A percentile compares a stretch with the other conserved stretches of the same genome.
Evolutionary conservation across 2,888 invertebrate species (phyloP).

Genomic region (Choreutis nemorana): DNA sequence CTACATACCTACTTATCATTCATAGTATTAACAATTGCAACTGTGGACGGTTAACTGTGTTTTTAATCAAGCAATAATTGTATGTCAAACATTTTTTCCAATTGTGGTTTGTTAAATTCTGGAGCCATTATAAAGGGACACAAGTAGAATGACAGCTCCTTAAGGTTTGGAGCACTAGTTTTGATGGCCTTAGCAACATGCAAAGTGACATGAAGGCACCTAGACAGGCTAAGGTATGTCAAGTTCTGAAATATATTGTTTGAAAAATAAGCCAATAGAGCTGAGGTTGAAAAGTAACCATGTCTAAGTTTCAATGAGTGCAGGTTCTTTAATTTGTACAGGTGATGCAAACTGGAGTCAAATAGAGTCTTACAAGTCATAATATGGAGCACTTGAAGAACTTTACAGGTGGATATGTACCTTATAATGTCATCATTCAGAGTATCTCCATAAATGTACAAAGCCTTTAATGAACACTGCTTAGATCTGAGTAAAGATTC

Average conservation of each 20-base stretch:
- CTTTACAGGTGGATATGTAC: slow-evolving; percentile 49
- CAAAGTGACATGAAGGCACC: slow-evolving; percentile 57
- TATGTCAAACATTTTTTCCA: slow-evolving; percentile 58
- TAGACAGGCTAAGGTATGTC: slow-evolving; percentile 53
- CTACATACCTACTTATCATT: neutral
- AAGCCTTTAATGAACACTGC: slow-evolving; percentile 41
- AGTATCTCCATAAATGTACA: slow-evolving; percentile 59
- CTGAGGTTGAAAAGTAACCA: slow-evolving; percentile 59
- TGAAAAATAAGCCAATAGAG: slow-evolving; percentile 54
- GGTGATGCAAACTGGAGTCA: slow-evolving; percentile 56
- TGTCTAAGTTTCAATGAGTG: slow-evolving; percentile 57
- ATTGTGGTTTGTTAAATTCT: slow-evolving; percentile 49
- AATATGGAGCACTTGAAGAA: slow-evolving; percentile 49
- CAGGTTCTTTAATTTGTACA: slow-evolving; percentile 49
- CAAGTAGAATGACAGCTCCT: slow-evolving; percentile 56
- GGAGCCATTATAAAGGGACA: slow-evolving; percentile 57
- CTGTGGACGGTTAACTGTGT: slow-evolving; percentile 18
- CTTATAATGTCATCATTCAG: slow-evolving; percentile 56
- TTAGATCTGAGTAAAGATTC: slow-evolving; percentile 51
- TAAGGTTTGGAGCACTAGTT: slow-evolving; percentile 52
- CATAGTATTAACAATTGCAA: neutral
- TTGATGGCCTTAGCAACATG: slow-evolving; percentile 56
- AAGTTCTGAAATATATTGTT: slow-evolving; percentile 53
- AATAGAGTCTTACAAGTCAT: slow-evolving; percentile 63
- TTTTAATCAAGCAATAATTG: slow-evolving; percentile 54